A percentile compares a stretch with the other conserved stretches of the same genome.
Conservation (phyloP, 1,140 invertebrate genomes). For the Drosophila funebris region DNA sequence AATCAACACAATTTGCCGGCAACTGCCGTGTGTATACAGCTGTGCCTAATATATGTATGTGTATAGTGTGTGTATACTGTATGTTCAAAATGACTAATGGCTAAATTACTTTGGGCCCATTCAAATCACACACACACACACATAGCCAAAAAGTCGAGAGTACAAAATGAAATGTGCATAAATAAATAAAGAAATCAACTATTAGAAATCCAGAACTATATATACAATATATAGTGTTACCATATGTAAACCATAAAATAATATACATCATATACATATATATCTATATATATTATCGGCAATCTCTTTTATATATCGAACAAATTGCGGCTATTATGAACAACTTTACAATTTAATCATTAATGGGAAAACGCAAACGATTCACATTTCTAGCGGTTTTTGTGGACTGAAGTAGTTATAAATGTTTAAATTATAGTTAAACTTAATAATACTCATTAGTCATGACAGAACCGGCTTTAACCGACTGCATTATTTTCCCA, state of each 20-base stretch:
- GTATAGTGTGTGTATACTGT: conserved; percentile 9
- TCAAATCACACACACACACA: conserved; percentile 5
- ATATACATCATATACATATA: background rate
- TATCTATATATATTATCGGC: too few relatives aligned
- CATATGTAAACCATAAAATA: background rate
- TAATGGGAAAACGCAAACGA: background rate
- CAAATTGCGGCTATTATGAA: conserved; percentile 3
- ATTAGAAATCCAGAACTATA: conserved; percentile 8
- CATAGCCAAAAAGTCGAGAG: conserved; percentile 51
- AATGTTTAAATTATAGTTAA: background rate
- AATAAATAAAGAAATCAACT: conserved; percentile 9
- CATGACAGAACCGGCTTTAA: background rate
- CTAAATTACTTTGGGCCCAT: conserved; percentile 25
- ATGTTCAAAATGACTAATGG: conserved; percentile 55
- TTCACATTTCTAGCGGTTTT: background rate
- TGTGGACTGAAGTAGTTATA: too few relatives aligned
- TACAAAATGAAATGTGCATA: conserved; percentile 67
- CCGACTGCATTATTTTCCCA: background rate
- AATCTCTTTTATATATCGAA: background rate
- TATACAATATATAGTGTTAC: conserved; percentile 9
- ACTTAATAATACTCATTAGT: conserved; percentile 26
- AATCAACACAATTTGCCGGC: conserved; percentile 33
- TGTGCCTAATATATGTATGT: conserved; percentile 18
- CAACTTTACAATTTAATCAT: background rate
- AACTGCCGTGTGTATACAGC: conserved; percentile 13